Conservation (phyloP, 2,888 invertebrate genomes). For the Phasia obesa region DNA sequence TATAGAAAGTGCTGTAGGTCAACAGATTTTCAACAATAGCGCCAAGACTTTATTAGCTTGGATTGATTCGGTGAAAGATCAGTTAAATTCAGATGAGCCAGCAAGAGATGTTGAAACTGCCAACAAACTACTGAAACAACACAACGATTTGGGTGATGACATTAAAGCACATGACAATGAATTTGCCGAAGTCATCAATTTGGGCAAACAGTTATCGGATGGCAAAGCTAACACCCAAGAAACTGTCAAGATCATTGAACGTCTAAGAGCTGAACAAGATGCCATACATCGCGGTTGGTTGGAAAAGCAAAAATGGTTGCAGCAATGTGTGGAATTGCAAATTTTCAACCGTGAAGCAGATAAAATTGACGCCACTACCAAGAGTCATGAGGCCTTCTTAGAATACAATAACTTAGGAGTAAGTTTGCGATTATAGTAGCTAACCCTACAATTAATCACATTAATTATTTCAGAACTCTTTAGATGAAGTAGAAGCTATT, state of each 20-base stretch:
- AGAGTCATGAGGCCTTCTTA: slow-evolving; percentile 96
- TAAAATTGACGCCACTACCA: slow-evolving; percentile 97
- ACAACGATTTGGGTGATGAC: slow-evolving; percentile 95
- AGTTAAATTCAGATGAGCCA: slow-evolving; percentile 89
- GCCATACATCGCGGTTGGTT: slow-evolving; percentile 91
- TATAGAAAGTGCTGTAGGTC: slow-evolving; percentile 96
- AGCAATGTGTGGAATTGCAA: slow-evolving; percentile 94
- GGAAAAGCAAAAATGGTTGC: slow-evolving; percentile 92
- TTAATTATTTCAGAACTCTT: slow-evolving; percentile 85
- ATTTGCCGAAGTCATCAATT: slow-evolving; percentile 90
- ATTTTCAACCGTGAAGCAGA: slow-evolving; percentile 98
- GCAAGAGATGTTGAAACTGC: slow-evolving; percentile 96
- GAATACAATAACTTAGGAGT: slow-evolving; percentile 94
- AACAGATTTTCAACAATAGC: slow-evolving; percentile 89
- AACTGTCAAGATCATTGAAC: slow-evolving; percentile 89
- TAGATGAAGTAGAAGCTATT: slow-evolving; percentile 95
- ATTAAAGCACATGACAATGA: slow-evolving; percentile 95
- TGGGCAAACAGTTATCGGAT: slow-evolving; percentile 89
- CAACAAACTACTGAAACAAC: slow-evolving; percentile 93
- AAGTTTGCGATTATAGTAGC: slow-evolving; percentile 77
- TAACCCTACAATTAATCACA: neutral
- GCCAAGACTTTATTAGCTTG: slow-evolving; percentile 91
- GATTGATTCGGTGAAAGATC: slow-evolving; percentile 91
- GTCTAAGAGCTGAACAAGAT: slow-evolving; percentile 89
- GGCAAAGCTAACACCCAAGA: slow-evolving; percentile 90